Conservation (phyloP, 2,888 invertebrate genomes). For the Ligdia adustata region DNA sequence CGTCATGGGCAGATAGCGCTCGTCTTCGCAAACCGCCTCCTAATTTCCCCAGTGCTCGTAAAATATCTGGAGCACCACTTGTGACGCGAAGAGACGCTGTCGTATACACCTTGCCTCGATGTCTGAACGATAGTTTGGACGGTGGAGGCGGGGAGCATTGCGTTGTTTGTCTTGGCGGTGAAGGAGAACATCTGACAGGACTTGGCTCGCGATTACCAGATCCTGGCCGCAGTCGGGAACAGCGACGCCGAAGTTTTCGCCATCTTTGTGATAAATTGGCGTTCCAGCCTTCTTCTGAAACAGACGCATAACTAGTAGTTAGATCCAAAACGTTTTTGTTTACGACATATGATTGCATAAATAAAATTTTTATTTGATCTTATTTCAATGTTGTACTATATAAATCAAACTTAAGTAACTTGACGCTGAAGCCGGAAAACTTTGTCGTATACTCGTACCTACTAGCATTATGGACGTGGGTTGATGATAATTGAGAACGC, state of each 20-base stretch:
- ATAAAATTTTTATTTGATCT: no score
- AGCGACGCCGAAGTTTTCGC: slow-evolving; percentile 88
- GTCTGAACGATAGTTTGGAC: slow-evolving; percentile 75
- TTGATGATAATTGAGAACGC: slow-evolving; percentile 1
- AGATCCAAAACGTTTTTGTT: no score
- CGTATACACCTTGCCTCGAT: slow-evolving; percentile 79
- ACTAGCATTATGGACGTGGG: no score
- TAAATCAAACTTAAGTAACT: no score
- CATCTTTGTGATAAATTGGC: slow-evolving; percentile 90
- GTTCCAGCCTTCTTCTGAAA: slow-evolving; percentile 89
- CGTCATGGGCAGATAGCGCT: slow-evolving; percentile 88
- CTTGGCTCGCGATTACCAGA: slow-evolving; percentile 82
- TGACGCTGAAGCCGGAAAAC: no score
- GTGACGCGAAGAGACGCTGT: slow-evolving; percentile 78
- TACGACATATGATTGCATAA: no score
- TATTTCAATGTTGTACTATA: no score
- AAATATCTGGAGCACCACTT: slow-evolving; percentile 86
- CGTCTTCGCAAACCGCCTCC: slow-evolving; percentile 87
- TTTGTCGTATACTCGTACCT: no score
- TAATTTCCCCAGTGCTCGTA: slow-evolving; percentile 87
- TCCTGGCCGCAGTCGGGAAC: slow-evolving; percentile 87
- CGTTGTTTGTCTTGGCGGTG: slow-evolving; percentile 77
- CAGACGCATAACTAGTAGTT: no score
- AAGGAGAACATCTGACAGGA: slow-evolving; percentile 83
- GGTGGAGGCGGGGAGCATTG: slow-evolving; percentile 78